Conservation (phyloP, 2,113 vertebrate genomes). For the Probosciger aterrimus region DNA sequence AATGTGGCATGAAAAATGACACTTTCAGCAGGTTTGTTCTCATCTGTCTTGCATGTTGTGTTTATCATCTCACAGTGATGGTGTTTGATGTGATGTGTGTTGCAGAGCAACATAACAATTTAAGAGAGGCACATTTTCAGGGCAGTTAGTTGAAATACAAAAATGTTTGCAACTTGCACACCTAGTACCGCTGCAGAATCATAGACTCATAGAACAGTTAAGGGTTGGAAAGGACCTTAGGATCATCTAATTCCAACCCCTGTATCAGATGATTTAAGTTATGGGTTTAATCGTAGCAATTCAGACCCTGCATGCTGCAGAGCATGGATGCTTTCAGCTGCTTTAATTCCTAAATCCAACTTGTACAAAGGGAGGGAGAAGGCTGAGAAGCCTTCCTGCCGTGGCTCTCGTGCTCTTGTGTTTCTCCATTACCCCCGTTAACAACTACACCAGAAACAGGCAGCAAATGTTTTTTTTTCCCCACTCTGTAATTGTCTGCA, state of each 20-base stretch:
- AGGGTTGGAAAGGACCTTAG: background rate
- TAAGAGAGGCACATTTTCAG: background rate
- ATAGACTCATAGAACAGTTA: background rate
- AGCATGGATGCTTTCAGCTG: background rate
- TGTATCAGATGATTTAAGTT: background rate
- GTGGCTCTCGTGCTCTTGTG: background rate
- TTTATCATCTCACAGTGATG: background rate
- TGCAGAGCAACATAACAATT: background rate
- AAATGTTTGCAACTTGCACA: background rate
- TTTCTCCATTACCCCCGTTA: constrained; percentile 69
- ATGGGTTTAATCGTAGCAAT: background rate
- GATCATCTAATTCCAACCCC: background rate
- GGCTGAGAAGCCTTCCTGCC: background rate
- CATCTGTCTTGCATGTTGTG: background rate
- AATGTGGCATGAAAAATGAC: background rate
- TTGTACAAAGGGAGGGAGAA: background rate
- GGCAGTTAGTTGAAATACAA: background rate
- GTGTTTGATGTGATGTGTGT: background rate
- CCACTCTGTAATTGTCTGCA: constrained; percentile 80
- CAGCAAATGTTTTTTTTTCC: constrained; percentile 57
- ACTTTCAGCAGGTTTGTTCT: background rate
- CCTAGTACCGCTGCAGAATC: background rate
- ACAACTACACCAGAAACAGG: constrained; percentile 71
- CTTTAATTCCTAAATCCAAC: background rate
- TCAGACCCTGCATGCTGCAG: background rate